Evolutionary conservation across 2,113 vertebrate genomes (phyloP).

Genomic region (Prionailurus viverrinus): DNA sequence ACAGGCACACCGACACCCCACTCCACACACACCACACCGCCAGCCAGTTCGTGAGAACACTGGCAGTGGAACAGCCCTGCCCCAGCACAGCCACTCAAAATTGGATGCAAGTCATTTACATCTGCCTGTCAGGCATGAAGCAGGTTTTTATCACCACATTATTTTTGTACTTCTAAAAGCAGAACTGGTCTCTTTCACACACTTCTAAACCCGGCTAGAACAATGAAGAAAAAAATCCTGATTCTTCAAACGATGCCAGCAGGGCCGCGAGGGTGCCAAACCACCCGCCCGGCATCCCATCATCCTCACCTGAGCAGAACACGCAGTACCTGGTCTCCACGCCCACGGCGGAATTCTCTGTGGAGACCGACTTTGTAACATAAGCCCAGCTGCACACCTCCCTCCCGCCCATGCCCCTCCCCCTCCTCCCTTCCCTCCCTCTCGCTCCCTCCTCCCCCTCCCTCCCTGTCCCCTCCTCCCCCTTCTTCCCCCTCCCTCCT

Average conservation of each 20-base stretch:
- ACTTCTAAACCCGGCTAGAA: constrained; percentile 52
- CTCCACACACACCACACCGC: not conserved
- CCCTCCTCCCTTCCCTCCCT: not conserved
- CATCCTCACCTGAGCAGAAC: not conserved
- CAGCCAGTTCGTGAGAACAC: rapidly evolving
- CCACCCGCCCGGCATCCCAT: not conserved
- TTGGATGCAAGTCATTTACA: not conserved
- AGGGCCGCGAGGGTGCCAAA: not conserved
- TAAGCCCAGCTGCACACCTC: rapidly evolving
- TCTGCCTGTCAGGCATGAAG: constrained; percentile 66
- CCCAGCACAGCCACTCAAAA: not conserved
- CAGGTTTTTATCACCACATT: constrained; percentile 61
- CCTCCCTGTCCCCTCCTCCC: rapidly evolving
- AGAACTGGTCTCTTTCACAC: constrained; percentile 72
- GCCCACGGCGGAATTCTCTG: too few species aligned
- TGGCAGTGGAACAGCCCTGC: constrained; percentile 60
- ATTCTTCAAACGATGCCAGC: not conserved
- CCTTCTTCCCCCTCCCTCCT: rapidly evolving
- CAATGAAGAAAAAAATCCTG: constrained; percentile 12
- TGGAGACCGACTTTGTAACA: rapidly evolving
- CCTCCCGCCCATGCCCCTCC: rapidly evolving
- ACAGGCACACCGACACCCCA: rapidly evolving
- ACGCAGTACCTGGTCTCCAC: not conserved
- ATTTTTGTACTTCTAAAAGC: constrained; percentile 74
- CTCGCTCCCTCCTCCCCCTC: rapidly evolving